Conservation (phyloP, 2,797 vertebrate genomes). For the Semotilus atromaculatus region DNA sequence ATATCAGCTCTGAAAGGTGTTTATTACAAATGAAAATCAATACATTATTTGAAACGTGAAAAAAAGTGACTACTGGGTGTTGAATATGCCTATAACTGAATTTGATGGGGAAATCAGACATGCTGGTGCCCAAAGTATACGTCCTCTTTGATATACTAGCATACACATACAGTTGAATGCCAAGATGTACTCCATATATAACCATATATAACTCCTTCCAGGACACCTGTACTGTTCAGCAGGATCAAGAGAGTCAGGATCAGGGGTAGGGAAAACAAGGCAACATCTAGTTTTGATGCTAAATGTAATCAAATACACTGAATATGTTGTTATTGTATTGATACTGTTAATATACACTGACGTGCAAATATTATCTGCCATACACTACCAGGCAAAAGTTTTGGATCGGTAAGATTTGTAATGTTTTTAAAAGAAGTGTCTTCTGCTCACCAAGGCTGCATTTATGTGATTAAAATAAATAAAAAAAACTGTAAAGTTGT, state of each 20-base stretch:
- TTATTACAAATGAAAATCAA: not conserved
- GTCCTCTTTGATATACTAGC: not conserved
- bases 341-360: too few species aligned
- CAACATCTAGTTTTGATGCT: not conserved
- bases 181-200: not conserved
- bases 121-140: not conserved
- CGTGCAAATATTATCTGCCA: too few species aligned
- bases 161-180: not conserved
- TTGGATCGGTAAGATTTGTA: too few species aligned
- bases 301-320: not conserved
- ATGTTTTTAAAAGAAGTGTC: too few species aligned
- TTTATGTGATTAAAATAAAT: too few species aligned
- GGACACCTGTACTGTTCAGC: not conserved
- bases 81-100: not conserved
- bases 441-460: too few species aligned
- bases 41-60: not conserved
- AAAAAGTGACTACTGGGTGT: not conserved
- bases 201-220: not conserved
- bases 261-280: too few species aligned
- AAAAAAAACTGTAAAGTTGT: too few species aligned
- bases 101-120: not conserved
- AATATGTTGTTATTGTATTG: too few species aligned
- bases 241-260: not conserved
- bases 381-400: too few species aligned
- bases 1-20: not conserved